A percentile compares a stretch with the other conserved stretches of the same genome.
phyloP scores from a whole-genome alignment of 2,113 vertebrate genomes.

The Pteropus alecto region DNA sequence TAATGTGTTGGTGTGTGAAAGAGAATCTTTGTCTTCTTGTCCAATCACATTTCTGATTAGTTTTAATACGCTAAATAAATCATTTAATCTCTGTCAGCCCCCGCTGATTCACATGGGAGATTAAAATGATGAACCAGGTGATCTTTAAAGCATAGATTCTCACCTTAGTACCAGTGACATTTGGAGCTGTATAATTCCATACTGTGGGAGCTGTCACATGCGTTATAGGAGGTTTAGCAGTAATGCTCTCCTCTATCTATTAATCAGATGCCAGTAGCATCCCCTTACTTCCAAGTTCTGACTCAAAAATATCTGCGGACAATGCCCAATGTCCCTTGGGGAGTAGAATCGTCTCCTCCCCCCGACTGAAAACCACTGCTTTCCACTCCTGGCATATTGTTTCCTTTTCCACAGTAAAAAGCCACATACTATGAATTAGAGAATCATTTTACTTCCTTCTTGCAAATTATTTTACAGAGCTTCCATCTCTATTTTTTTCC shows the following conservation, averaged over 20 bases:
- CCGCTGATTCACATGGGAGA: not conserved
- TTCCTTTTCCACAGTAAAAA: not conserved
- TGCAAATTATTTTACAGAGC: not conserved
- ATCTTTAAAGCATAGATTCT: not conserved
- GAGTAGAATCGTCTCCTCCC: rapidly evolving
- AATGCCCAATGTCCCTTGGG: not conserved
- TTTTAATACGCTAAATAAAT: not conserved
- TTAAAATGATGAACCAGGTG: not conserved
- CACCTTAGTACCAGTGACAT: not conserved
- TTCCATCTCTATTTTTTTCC: not conserved
- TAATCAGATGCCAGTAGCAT: no score
- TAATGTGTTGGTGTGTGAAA: not conserved
- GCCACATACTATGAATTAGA: not conserved
- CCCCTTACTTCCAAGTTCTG: not conserved
- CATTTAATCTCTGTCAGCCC: not conserved
- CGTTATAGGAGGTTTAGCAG: not conserved
- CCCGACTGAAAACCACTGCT: not conserved
- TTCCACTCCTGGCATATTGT: not conserved
- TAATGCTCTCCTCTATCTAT: not conserved
- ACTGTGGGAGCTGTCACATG: not conserved
- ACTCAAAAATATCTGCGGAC: not conserved
- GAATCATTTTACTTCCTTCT: not conserved
- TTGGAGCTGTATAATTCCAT: not conserved
- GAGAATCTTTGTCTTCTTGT: not conserved
- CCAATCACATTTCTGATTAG: not conserved